Evolutionary conservation across 1,140 invertebrate species (phyloP).

Genomic region (Trypoxylus dichotomus): DNA sequence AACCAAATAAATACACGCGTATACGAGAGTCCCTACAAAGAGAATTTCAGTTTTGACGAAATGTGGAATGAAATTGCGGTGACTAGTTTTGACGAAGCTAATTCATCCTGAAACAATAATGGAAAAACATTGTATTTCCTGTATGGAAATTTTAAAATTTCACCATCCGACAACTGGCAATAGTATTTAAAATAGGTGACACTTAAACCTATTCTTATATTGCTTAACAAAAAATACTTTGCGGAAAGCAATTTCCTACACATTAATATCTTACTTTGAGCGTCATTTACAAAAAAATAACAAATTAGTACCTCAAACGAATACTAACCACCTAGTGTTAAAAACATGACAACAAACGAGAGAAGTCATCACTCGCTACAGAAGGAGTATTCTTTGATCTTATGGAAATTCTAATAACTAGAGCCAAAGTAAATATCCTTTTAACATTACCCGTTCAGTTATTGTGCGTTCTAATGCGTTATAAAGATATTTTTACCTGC

Average conservation of each 20-base stretch:
- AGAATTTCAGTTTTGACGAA: no score
- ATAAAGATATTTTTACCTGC: background rate
- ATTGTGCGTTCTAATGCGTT: background rate
- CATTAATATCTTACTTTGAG: background rate
- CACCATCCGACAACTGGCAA: no score
- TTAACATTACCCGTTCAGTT: background rate
- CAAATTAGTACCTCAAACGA: background rate
- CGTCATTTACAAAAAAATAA: background rate
- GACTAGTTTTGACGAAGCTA: no score
- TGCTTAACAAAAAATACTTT: no score
- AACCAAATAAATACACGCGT: no score
- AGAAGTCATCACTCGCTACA: background rate
- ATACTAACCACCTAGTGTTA: background rate
- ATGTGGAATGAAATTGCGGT: no score
- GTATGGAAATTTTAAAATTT: no score
- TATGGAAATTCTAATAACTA: background rate
- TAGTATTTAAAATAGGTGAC: no score
- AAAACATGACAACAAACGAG: background rate
- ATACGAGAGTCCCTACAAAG: no score
- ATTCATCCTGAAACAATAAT: no score
- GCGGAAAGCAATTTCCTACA: background rate
- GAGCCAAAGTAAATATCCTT: background rate
- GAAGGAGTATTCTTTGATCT: background rate
- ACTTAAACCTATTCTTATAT: no score
- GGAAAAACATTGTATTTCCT: no score